phyloP scores from a whole-genome alignment of 1,140 invertebrate genomes.

The Scaptodrosophila lebanonensis region DNA sequence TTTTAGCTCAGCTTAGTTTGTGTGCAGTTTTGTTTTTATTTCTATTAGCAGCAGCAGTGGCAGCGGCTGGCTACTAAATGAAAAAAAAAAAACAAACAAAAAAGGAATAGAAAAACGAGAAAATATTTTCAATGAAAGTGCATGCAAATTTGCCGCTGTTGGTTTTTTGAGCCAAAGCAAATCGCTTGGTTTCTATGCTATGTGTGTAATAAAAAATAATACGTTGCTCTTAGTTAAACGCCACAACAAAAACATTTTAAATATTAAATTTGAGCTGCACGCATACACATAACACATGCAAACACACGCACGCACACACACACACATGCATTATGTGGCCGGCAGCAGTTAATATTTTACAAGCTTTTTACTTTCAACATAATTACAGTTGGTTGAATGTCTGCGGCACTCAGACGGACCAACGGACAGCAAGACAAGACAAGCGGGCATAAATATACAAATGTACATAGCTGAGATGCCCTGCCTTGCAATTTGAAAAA shows the following conservation, averaged over 20 bases:
- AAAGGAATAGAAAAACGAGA: slow-evolving; percentile 29
- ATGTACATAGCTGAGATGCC: no score
- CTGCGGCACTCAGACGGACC: no score
- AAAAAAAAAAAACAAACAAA: slow-evolving; percentile 34
- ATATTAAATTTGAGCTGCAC: slow-evolving; percentile 42
- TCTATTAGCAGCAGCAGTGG: slow-evolving; percentile 65
- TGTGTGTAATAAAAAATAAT: no score
- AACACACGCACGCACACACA: not conserved
- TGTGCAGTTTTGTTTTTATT: slow-evolving; percentile 71
- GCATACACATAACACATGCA: slow-evolving; percentile 6
- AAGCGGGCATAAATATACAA: slow-evolving; percentile 37
- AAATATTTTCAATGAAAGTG: slow-evolving; percentile 54
- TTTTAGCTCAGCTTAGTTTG: slow-evolving; percentile 71
- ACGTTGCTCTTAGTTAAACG: not conserved
- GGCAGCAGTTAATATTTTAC: slow-evolving; percentile 69
- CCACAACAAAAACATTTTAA: slow-evolving; percentile 38
- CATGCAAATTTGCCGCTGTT: slow-evolving; percentile 18
- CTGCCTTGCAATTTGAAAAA: no score
- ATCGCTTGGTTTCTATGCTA: slow-evolving; percentile 14
- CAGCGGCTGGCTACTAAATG: slow-evolving; percentile 56
- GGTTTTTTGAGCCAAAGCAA: slow-evolving; percentile 17
- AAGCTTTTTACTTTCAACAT: slow-evolving; percentile 73
- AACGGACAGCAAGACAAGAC: no score
- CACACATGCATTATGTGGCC: slow-evolving; percentile 46
- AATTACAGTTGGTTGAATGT: slow-evolving; percentile 64